Evolutionary conservation across 35 echinoderm and acorn worm species (phyloP).

Genomic region (Ophioderma brevispina): DNA sequence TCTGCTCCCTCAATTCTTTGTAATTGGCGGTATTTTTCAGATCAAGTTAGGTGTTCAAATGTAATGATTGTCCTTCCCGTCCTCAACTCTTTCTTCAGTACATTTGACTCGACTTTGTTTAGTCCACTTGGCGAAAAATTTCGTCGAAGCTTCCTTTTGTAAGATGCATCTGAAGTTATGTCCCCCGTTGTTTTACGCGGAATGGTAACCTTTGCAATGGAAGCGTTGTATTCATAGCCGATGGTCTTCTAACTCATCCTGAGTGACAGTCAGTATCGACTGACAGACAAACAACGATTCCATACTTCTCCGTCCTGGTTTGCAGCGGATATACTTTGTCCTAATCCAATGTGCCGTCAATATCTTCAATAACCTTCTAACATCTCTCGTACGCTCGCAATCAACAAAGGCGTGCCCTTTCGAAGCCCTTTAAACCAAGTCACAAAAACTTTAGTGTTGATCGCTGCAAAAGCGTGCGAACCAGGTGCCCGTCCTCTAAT

Average conservation of each 20-base stretch:
- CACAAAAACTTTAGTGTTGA: neutral
- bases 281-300: neutral
- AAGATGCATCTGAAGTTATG: neutral
- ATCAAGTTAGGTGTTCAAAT: neutral
- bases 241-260: neutral
- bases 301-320: neutral
- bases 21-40: too few species aligned
- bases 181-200: neutral
- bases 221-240: neutral
- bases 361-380: neutral
- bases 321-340: neutral
- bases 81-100: neutral
- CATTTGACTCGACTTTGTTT: too few species aligned
- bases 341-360: neutral
- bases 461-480: neutral
- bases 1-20: neutral
- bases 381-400: neutral
- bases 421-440: constrained; percentile 36
- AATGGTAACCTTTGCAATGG: neutral
- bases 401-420: constrained; percentile 31
- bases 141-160: neutral
- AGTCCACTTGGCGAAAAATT: neutral
- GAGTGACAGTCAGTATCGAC: neutral
- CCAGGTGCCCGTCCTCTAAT: neutral
- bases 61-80: neutral